These are phyloP conservation scores for Acrocephalus arundinaceus DNA, from an alignment of 2,113 vertebrate species.

Conservation along the genomic window DNA sequence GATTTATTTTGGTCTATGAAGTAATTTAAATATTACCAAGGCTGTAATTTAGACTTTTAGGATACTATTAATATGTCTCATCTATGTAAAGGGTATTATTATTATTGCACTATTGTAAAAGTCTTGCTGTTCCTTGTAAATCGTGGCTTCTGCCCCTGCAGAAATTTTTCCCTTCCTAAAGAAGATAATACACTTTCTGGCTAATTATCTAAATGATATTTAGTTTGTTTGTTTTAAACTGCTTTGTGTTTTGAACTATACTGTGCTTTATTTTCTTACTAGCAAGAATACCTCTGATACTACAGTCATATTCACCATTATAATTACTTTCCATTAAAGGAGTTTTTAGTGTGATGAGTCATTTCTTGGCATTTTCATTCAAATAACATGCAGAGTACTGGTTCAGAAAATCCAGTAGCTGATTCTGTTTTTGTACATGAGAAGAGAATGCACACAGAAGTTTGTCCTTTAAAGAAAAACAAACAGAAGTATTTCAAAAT, in stretches of 20 bases:
- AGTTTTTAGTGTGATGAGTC: not conserved
- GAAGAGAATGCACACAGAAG: not conserved
- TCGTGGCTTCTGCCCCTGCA: not conserved
- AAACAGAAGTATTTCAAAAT: not conserved
- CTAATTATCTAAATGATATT: not conserved
- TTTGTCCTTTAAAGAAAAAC: not conserved
- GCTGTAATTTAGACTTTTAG: not conserved
- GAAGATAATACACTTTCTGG: not conserved
- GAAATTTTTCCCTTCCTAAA: not conserved
- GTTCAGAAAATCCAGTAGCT: not conserved
- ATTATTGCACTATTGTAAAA: not conserved
- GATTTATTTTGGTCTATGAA: not conserved
- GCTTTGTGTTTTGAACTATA: not conserved
- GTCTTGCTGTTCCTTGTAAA: not conserved
- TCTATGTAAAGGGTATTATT: not conserved
- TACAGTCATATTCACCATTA: not conserved
- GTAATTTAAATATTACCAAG: not conserved
- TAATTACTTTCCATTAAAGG: not conserved
- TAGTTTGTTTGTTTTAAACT: not conserved
- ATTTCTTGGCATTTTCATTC: not conserved
- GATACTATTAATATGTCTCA: not conserved
- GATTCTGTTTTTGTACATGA: not conserved
- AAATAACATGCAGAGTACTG: not conserved
- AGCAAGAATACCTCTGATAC: not conserved
- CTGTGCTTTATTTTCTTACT: not conserved